Evolutionary conservation across 1,140 invertebrate genomes (phyloP), one percentile per base, ranked within the genome.

Genomic region (Hylaeus anthracinus): DNA sequence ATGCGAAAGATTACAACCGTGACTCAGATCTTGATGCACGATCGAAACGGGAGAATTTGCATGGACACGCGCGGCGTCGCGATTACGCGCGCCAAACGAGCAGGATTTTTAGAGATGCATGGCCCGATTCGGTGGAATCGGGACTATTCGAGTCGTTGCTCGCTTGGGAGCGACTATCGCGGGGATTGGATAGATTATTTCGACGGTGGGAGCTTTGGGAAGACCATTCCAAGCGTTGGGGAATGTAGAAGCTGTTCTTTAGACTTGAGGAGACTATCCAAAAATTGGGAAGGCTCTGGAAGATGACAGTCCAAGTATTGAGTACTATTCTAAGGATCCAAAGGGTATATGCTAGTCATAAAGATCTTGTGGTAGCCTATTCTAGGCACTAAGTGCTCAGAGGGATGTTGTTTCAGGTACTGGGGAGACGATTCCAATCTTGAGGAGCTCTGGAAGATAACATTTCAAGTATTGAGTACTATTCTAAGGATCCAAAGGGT

Each of bases 1-100:
- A 88, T 86, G 73, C 83, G 78, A 86, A 87, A 87, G 85, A 87
- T 87, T 87, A 81, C 55, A 69, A 53, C 56, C 82, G 84, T 86
- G 85, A 86, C 80, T 86, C 84, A 86, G 69, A 78, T 82, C 70
- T 86, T 71, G 72, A 80, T 75, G 75, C 51, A 2, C 14, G 41
- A 53, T 51, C 39, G 37, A n/a, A 72, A 53, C 12, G 37, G 6
- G 67, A 48, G 12, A 73, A 79, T 79, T 79, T 79, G 61, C 71
- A 79, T 73, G 15, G 51, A 73, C 77, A 73, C 71, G 77, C 61
- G 77, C 41, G 9, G 8, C 43, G 26, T 26, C 5, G 8, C 41
- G 61, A 63, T 63, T 15, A 41, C 12, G 4, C 41, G 39, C 41
- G 15, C 1, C 56, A 8, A 56, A 26, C n/a, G n/a, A 60, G n/a